Evolutionary conservation across 1,140 invertebrate species (phyloP).

Genomic region (Listronotus bonariensis): DNA sequence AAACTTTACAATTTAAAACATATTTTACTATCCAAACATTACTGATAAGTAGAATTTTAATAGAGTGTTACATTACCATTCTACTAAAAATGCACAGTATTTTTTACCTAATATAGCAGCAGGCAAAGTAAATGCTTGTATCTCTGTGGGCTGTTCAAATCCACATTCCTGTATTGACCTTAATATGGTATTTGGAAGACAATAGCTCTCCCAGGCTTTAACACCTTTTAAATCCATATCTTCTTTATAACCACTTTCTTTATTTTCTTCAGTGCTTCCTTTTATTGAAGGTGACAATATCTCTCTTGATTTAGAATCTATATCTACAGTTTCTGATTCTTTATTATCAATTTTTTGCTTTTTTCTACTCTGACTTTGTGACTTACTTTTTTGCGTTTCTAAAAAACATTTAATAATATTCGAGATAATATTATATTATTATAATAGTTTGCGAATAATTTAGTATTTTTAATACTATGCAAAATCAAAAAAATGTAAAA

Average conservation of each 20-base stretch:
- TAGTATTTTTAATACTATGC: too few species aligned
- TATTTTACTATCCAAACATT: too few species aligned
- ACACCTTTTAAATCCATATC: constrained; percentile 57
- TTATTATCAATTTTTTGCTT: background rate
- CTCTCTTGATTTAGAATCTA: constrained; percentile 1
- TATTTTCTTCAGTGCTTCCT: constrained; percentile 15
- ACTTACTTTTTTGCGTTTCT: constrained; percentile 1
- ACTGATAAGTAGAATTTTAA: too few species aligned
- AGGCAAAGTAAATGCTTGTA: constrained; percentile 77
- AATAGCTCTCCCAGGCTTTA: constrained; percentile 73
- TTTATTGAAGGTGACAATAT: constrained; percentile 33
- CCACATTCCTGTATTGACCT: constrained; percentile 74
- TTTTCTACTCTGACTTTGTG: background rate
- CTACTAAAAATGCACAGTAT: too few species aligned
- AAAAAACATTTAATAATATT: background rate
- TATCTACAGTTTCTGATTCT: background rate
- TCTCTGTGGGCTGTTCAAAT: constrained; percentile 83
- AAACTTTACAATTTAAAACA: too few species aligned
- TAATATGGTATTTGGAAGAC: constrained; percentile 71
- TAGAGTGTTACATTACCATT: too few species aligned
- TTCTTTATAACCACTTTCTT: constrained; percentile 8
- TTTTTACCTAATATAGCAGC: constrained; percentile 78
- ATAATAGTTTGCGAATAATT: too few species aligned
- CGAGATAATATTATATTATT: too few species aligned
- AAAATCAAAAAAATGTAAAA: too few species aligned